phyloP scores from a whole-genome alignment of 1,140 invertebrate species.

The Diprion similis region DNA sequence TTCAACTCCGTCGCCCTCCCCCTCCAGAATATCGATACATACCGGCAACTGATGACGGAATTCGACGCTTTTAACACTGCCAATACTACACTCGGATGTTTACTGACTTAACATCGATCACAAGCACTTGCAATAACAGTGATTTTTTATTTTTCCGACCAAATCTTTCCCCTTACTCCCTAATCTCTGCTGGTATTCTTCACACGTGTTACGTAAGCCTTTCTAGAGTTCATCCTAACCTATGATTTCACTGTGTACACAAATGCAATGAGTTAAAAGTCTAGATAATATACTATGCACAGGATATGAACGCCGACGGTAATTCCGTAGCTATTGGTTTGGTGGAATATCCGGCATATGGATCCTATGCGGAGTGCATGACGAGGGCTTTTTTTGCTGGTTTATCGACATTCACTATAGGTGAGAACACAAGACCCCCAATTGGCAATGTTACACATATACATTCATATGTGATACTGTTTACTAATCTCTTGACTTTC shows the following conservation, averaged over 20 bases:
- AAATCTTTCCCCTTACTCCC: too few relatives aligned
- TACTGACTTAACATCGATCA: too few relatives aligned
- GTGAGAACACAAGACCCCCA: conserved; percentile 35
- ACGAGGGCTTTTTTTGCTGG: conserved; percentile 60
- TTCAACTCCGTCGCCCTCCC: too few relatives aligned
- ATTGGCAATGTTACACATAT: too few relatives aligned
- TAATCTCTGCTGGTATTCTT: too few relatives aligned
- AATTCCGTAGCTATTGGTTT: conserved; percentile 24
- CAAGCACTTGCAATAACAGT: too few relatives aligned
- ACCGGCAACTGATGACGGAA: too few relatives aligned
- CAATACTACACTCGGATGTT: too few relatives aligned
- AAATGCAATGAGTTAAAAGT: too few relatives aligned
- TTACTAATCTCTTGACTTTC: conserved; percentile 23
- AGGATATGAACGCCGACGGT: conserved; percentile 54
- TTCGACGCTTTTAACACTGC: too few relatives aligned
- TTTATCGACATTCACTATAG: conserved; percentile 57
- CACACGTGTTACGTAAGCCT: not conserved
- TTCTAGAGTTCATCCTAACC: not conserved
- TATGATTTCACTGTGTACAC: not conserved
- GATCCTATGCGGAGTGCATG: conserved; percentile 63
- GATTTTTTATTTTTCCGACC: too few relatives aligned
- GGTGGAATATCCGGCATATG: conserved; percentile 59
- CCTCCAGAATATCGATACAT: too few relatives aligned
- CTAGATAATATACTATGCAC: conserved; percentile 3
- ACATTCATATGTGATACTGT: conserved; percentile 17